Base-by-base conservation (phyloP, 2,797 vertebrate species). In the Arnoldichthys spilopterus region DNA sequence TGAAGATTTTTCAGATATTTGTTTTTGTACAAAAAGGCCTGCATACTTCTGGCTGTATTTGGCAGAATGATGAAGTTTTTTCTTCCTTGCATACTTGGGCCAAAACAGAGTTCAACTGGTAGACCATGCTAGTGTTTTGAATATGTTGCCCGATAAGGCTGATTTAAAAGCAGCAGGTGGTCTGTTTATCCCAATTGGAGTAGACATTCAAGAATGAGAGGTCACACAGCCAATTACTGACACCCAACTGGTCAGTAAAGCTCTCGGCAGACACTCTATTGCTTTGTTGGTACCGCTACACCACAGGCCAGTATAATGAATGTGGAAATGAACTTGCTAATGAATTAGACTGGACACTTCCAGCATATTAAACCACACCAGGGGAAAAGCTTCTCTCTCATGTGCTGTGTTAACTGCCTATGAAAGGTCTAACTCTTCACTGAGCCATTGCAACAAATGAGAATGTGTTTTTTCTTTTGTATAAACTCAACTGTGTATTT, bases 221-320 rank as follows among this genome's bases (percentile, higher is more conserved):
- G 63, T 78, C 32, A 72, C 1, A 68, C 5, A 7, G 82, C 8
- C 72, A 63, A 77, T 68, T 73, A 73, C 24, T 62, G 70, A 67
- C 53, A 81, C 62, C 24, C 63, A 72, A 11, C 32, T 72, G 71
- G 72, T 61, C 61, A 22, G 15, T 26, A 51, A 47, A 47, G 59
- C 32, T 72, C 69, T 45, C 61, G 74, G 75, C 49, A 74, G 49
- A 84, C 51, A 63, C n/a, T n/a, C n/a, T 13, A n/a, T 58, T 54
- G 51, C 73, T 69, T 30, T 30, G 43, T 30, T 53, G 53, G 59
- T 15, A 15, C 72, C 58, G 32, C 47, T 76, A 62, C 26, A 61
- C 34, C 18, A 1, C 69, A 72, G 54, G 45, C 59, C 59, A 77
- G 72, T 20, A 18, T 2, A 12, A 58, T 67, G 58, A 45, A 74